Evolutionary conservation across 2,888 invertebrate species (phyloP).

Genomic region (Lamellibrachia satsuma): DNA sequence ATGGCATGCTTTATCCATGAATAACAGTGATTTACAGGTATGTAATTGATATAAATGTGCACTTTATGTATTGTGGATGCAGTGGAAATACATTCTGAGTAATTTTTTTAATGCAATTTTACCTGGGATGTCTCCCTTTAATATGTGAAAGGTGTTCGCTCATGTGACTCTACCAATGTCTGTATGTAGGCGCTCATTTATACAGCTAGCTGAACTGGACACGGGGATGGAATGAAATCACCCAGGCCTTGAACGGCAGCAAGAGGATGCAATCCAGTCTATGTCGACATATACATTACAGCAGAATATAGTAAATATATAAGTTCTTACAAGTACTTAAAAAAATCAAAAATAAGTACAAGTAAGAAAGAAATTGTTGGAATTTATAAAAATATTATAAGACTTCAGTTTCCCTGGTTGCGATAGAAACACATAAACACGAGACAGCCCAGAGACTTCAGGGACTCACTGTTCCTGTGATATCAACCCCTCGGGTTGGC

Average conservation of each 20-base stretch:
- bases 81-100: no score
- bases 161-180: not conserved
- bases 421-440: no score
- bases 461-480: slow-evolving; percentile 53
- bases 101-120: no score
- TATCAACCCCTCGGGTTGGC: slow-evolving; percentile 51
- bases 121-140: no score
- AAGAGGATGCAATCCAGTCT: not conserved
- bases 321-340: not conserved
- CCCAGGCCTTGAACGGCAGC: not conserved
- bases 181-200: not conserved
- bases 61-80: no score
- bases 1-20: no score
- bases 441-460: not conserved
- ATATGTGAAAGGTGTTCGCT: not conserved
- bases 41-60: no score
- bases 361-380: not conserved
- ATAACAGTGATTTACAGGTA: no score
- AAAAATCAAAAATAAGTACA: slow-evolving; percentile 23
- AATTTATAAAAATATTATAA: slow-evolving; percentile 13
- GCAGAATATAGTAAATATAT: not conserved
- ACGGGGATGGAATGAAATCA: not conserved
- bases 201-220: not conserved
- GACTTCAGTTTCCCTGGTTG: no score
- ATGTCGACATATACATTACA: not conserved